Evolutionary conservation across 1,140 invertebrate species (phyloP).

Genomic region (Drosophila kepulauana): DNA sequence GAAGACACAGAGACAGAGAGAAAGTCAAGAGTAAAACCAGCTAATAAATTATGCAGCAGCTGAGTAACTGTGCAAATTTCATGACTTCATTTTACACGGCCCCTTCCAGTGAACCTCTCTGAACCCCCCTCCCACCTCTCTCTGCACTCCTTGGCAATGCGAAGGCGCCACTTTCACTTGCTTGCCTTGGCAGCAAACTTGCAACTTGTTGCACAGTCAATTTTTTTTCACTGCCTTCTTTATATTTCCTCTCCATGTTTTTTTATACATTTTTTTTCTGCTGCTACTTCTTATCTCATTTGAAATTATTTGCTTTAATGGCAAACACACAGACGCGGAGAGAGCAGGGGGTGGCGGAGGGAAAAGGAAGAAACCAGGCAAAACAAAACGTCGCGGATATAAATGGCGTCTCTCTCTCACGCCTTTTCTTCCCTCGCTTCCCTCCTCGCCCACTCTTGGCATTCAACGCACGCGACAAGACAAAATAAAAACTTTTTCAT

Average conservation of each 20-base stretch:
- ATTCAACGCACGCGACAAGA: slow-evolving; percentile 22
- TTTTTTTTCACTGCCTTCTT: slow-evolving; percentile 25
- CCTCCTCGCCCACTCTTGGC: neutral
- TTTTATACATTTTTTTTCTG: neutral
- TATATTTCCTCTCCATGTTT: neutral
- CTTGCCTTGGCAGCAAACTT: slow-evolving; percentile 69
- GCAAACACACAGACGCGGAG: slow-evolving; percentile 43
- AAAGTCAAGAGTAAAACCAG: slow-evolving; percentile 38
- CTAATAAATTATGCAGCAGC: slow-evolving; percentile 78
- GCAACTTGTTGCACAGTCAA: slow-evolving; percentile 74
- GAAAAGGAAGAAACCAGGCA: slow-evolving; percentile 26
- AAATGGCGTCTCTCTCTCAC: slow-evolving; percentile 41
- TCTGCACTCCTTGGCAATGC: neutral
- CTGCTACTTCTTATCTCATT: slow-evolving; percentile 69
- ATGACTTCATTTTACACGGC: slow-evolving; percentile 66
- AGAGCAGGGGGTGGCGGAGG: neutral
- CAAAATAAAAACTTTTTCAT: slow-evolving; percentile 78
- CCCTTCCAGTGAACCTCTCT: neutral
- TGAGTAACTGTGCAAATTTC: slow-evolving; percentile 64
- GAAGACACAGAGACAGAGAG: slow-evolving; percentile 18
- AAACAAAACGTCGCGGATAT: slow-evolving; percentile 44
- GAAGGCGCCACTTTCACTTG: slow-evolving; percentile 67
- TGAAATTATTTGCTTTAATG: slow-evolving; percentile 80
- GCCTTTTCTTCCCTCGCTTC: slow-evolving; percentile 1
- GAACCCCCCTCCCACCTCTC: neutral